These are phyloP conservation scores for Trichomalopsis sarcophagae DNA, from an alignment of 1,140 invertebrate genomes.

Conservation along the genomic window DNA sequence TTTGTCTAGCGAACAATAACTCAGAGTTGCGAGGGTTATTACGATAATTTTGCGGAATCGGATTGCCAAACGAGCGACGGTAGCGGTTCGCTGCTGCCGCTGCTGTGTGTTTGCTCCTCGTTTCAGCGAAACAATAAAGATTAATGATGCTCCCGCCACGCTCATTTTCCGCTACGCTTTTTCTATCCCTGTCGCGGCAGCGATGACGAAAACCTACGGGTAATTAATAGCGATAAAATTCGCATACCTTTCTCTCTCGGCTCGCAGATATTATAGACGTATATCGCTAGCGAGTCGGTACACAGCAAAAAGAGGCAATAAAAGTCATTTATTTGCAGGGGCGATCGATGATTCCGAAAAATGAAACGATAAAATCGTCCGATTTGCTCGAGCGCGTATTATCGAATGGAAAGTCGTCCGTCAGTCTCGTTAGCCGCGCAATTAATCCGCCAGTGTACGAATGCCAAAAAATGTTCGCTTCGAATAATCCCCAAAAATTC, in stretches of 20 bases:
- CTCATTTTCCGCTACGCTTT: not conserved
- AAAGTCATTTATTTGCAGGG: not conserved
- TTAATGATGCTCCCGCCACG: conserved; percentile 18
- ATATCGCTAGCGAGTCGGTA: no score
- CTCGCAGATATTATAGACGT: no score
- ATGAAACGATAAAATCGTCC: not conserved
- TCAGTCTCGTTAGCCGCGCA: no score
- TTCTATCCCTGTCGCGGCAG: not conserved
- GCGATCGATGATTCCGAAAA: not conserved
- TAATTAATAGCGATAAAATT: not conserved
- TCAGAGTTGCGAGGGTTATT: not conserved
- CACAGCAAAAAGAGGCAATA: no score
- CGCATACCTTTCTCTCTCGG: not conserved
- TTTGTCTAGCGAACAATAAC: conserved; percentile 13
- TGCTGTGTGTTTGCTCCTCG: conserved; percentile 18
- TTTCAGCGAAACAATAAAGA: conserved; percentile 40
- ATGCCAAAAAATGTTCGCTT: no score
- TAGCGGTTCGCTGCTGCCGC: not conserved
- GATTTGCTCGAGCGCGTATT: no score
- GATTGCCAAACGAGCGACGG: conserved; percentile 18
- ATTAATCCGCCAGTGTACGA: no score
- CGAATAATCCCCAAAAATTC: no score
- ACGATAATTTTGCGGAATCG: conserved; percentile 32
- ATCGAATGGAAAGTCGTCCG: no score
- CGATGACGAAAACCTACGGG: conserved; percentile 1